phyloP scores from a whole-genome alignment of 2,888 invertebrate species.

The Schrankia costaestrigalis region DNA sequence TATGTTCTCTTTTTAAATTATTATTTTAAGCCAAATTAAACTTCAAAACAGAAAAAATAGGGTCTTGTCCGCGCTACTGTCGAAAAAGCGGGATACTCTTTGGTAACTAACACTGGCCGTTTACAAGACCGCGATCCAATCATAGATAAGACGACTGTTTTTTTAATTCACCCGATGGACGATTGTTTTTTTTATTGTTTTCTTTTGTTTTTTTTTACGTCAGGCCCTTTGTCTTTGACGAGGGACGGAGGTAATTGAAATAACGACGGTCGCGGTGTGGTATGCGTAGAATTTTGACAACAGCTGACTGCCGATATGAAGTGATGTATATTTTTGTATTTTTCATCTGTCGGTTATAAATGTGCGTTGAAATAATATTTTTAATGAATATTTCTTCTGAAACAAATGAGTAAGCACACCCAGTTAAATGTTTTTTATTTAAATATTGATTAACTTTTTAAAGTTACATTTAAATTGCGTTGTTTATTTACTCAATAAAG shows the following conservation, averaged over 20 bases:
- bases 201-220: slow-evolving; percentile 57
- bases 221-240: slow-evolving; percentile 79
- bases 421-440: too few relatives aligned
- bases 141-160: slow-evolving; percentile 73
- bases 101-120: slow-evolving; percentile 72
- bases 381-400: neutral
- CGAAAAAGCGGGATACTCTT: slow-evolving; percentile 59
- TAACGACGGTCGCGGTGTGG: slow-evolving; percentile 71
- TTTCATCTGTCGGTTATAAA: slow-evolving; percentile 29
- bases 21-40: slow-evolving; percentile 36
- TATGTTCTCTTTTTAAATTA: too few relatives aligned
- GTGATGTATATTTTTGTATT: slow-evolving; percentile 30
- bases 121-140: slow-evolving; percentile 79
- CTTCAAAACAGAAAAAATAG: slow-evolving; percentile 27
- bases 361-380: slow-evolving; percentile 15
- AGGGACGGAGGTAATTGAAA: slow-evolving; percentile 76
- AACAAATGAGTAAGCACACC: too few relatives aligned
- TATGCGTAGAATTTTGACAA: slow-evolving; percentile 74
- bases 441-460: too few relatives aligned
- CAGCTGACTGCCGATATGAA: slow-evolving; percentile 59
- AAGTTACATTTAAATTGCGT: too few relatives aligned
- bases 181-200: slow-evolving; percentile 50
- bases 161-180: slow-evolving; percentile 47
- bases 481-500: too few relatives aligned
- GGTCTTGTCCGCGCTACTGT: slow-evolving; percentile 63